phyloP scores from a whole-genome alignment of 2,888 invertebrate genomes.

The Drosophila aldrichi region DNA sequence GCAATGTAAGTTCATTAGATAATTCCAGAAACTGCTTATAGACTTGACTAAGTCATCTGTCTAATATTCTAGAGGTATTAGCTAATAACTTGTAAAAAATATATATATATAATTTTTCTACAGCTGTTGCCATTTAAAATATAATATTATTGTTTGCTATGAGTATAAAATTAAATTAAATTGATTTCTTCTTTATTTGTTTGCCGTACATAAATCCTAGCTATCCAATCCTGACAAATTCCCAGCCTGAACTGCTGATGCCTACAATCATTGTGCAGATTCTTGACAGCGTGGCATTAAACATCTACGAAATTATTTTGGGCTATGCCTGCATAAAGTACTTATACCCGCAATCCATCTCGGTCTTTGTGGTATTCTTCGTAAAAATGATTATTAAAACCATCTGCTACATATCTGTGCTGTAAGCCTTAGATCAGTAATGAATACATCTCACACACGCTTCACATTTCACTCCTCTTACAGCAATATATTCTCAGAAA shows the following conservation, averaged over 20 bases:
- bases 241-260: slow-evolving; percentile 76
- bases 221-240: slow-evolving; percentile 81
- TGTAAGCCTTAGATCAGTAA: slow-evolving; percentile 58
- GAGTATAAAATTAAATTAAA: too few relatives aligned
- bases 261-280: slow-evolving; percentile 79
- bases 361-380: slow-evolving; percentile 71
- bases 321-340: slow-evolving; percentile 71
- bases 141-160: too few relatives aligned
- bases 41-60: too few relatives aligned
- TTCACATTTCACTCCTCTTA: neutral
- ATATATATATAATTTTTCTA: too few relatives aligned
- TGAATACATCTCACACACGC: neutral
- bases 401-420: slow-evolving; percentile 54
- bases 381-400: slow-evolving; percentile 68
- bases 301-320: slow-evolving; percentile 70
- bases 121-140: too few relatives aligned
- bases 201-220: slow-evolving; percentile 44
- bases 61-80: too few relatives aligned
- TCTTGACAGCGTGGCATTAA: slow-evolving; percentile 73
- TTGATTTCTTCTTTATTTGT: too few relatives aligned
- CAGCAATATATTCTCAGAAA: slow-evolving; percentile 77
- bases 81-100: too few relatives aligned
- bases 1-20: slow-evolving; percentile 77
- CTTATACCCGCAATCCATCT: slow-evolving; percentile 60
- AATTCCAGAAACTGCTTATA: too few relatives aligned